Evolutionary conservation across 2,113 vertebrate genomes (phyloP).

Genomic region (Anarrhichthys ocellatus): DNA sequence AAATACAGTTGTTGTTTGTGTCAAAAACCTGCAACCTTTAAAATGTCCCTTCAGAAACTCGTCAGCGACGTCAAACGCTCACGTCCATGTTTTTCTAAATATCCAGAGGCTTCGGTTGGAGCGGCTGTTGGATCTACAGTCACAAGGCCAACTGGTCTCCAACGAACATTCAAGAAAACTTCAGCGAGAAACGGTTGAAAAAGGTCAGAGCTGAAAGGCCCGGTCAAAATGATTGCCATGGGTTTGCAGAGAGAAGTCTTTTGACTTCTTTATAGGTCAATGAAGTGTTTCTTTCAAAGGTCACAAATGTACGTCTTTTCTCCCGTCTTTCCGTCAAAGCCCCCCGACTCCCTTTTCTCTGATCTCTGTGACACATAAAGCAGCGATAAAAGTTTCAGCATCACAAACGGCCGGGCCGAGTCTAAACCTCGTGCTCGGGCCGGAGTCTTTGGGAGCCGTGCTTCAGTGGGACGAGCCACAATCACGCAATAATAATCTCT

Average conservation of each 20-base stretch:
- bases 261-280: constrained; percentile 64
- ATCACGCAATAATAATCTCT: constrained; percentile 49
- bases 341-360: not conserved
- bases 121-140: not conserved
- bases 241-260: constrained; percentile 41
- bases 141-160: constrained; percentile 26
- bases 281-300: constrained; percentile 66
- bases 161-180: constrained; percentile 40
- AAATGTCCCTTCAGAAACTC: not conserved
- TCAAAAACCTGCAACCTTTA: not conserved
- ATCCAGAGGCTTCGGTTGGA: not conserved
- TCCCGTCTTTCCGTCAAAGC: constrained; percentile 8
- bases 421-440: constrained; percentile 4
- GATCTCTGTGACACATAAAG: constrained; percentile 30
- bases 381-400: constrained; percentile 25
- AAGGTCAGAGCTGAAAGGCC: constrained; percentile 67
- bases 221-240: constrained; percentile 52
- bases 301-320: constrained; percentile 47
- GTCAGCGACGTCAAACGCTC: not conserved
- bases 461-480: constrained; percentile 28
- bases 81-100: not conserved
- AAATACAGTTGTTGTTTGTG: not conserved
- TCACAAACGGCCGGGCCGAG: not conserved
- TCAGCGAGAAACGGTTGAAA: constrained; percentile 44
- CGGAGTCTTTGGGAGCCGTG: not conserved